phyloP scores from a whole-genome alignment of 1,140 invertebrate genomes.

The Formica exsecta region DNA sequence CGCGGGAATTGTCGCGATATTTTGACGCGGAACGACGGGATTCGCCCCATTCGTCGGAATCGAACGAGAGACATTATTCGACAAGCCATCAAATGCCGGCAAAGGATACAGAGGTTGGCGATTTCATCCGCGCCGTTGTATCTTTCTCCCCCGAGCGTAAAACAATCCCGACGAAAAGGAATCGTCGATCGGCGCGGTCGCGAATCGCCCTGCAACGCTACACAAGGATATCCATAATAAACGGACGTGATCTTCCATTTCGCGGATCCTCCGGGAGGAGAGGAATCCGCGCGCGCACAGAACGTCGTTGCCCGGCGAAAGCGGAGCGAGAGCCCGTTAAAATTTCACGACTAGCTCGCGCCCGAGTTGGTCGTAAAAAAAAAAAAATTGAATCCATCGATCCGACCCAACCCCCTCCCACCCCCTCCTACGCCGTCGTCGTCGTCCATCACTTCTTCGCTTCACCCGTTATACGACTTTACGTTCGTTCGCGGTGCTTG shows the following conservation, averaged over 20 bases:
- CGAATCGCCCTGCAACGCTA: conserved; percentile 66
- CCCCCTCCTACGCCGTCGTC: conserved; percentile 1
- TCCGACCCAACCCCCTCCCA: conserved; percentile 52
- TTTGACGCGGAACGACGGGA: conserved; percentile 7
- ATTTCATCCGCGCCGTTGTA: conserved; percentile 28
- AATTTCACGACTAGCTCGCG: conserved; percentile 76
- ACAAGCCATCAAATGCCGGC: conserved; percentile 14
- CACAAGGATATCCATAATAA: conserved; percentile 72
- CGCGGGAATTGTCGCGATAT: not conserved
- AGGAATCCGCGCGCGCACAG: conserved; percentile 60
- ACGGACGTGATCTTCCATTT: conserved; percentile 68
- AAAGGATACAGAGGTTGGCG: not conserved
- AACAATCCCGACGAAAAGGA: conserved; percentile 65
- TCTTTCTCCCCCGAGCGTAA: conserved; percentile 31
- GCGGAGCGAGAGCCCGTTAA: conserved; percentile 71
- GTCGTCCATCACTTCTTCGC: not conserved
- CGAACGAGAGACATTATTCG: conserved; percentile 40
- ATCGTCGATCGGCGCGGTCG: conserved; percentile 43
- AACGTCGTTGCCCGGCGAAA: conserved; percentile 61
- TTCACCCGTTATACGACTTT: conserved; percentile 36
- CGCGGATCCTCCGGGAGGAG: conserved; percentile 57
- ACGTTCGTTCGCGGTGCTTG: conserved; percentile 60
- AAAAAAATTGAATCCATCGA: conserved; percentile 80
- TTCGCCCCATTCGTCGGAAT: conserved; percentile 18
- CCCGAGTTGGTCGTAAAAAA: conserved; percentile 76